Evolutionary conservation across 2,797 vertebrate species (phyloP), one percentile per base, ranked within the genome.

Genomic region (Salarias fasciatus): DNA sequence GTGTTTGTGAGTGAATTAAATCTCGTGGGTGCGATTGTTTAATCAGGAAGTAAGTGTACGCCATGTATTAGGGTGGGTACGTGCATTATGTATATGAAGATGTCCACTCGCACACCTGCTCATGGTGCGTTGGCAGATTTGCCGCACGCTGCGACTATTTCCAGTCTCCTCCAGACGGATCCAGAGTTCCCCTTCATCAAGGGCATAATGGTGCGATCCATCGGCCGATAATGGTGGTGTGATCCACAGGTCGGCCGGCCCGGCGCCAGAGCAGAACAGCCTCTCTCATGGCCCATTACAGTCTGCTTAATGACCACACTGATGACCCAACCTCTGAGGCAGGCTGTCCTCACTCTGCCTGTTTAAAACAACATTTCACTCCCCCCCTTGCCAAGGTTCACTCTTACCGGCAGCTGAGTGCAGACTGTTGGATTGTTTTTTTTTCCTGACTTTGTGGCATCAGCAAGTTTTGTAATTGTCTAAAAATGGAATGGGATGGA

Each of bases 271-370:
- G 87, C 82, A 85, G 88, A 90, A 87, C 80, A 78, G 83, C 74
- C 77, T 86, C 86, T 86, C 88, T 90, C 87, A 85, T 80, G 90
- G 89, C 82, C 89, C 91, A 92, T 93, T 93, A 92, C 78, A 64
- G 86, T 57, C 83, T 71, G 68, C 79, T 85, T 92, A 92, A 93
- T 89, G 88, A 88, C 86, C 81, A 84, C 80, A 54, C 77, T 90
- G 77, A 90, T 87, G 88, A 89, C 83, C 88, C 61, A 79, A 83
- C 82, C 84, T 77, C 74, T 74, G 64, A 68, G 55, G 67, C 75
- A 71, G 82, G 69, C 83, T 84, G 71, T 79, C 66, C 64, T 77
- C 67, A 69, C 64, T 66, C 58, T 76, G 68, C 76, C 86, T 72
- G 80, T 79, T 86, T 81, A 84, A 88, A 88, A 86, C 45, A 86